phyloP scores from a whole-genome alignment of 2,797 vertebrate genomes.

The Esox masquinongy region DNA sequence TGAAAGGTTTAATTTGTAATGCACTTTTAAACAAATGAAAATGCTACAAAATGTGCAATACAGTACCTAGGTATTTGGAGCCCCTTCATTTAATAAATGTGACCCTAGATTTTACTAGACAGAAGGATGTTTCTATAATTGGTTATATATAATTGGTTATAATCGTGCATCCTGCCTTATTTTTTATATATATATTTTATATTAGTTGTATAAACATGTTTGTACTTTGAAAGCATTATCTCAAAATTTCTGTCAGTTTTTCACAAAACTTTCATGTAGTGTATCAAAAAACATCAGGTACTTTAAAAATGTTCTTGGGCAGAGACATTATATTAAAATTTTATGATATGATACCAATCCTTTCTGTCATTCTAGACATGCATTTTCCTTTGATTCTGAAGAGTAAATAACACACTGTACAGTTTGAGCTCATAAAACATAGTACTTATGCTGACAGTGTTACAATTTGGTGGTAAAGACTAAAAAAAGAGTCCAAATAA shows the following conservation, averaged over 20 bases:
- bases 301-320: background rate
- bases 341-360: constrained; percentile 1
- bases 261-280: background rate
- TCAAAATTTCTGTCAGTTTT: background rate
- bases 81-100: background rate
- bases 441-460: background rate
- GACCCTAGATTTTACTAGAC: background rate
- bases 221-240: background rate
- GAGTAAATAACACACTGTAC: background rate
- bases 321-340: background rate
- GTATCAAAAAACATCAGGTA: constrained; percentile 2
- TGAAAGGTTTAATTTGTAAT: background rate
- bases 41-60: background rate
- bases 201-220: background rate
- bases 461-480: background rate
- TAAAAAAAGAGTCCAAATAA: background rate
- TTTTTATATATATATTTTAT: background rate
- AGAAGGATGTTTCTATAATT: background rate
- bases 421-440: background rate
- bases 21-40: background rate
- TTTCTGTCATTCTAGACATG: constrained; percentile 7
- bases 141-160: background rate
- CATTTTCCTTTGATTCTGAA: background rate
- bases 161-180: background rate
- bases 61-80: background rate